Evolutionary conservation across 2,113 vertebrate genomes (phyloP).

Genomic region (Panthera uncia): DNA sequence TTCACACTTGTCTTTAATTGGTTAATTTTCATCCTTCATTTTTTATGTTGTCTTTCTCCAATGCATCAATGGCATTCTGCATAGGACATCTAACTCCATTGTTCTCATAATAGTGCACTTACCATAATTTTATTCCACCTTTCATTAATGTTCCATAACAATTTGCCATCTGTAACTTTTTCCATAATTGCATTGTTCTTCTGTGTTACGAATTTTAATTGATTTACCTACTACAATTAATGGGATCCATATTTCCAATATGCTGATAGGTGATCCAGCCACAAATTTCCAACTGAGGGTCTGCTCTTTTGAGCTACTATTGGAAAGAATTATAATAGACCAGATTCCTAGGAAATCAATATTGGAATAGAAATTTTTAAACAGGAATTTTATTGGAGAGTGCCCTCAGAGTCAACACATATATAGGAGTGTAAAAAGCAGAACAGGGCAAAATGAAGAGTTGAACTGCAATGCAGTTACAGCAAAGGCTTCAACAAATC

Average conservation of each 20-base stretch:
- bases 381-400: neutral
- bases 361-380: neutral
- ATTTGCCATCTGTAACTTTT: neutral
- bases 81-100: neutral
- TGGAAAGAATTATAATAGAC: neutral
- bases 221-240: neutral
- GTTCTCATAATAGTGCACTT: neutral
- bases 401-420: neutral
- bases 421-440: neutral
- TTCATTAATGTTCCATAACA: neutral
- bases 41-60: neutral
- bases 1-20: neutral
- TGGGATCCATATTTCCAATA: neutral
- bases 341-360: neutral
- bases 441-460: neutral
- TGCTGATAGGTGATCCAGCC: neutral
- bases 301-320: neutral
- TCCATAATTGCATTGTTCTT: neutral
- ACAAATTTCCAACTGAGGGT: neutral
- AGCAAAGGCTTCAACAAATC: neutral
- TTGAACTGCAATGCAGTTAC: neutral
- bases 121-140: neutral
- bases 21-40: neutral
- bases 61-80: neutral
- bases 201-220: neutral